Conservation (phyloP, 2,888 invertebrate genomes). For the Stenolophus ochropezus region DNA sequence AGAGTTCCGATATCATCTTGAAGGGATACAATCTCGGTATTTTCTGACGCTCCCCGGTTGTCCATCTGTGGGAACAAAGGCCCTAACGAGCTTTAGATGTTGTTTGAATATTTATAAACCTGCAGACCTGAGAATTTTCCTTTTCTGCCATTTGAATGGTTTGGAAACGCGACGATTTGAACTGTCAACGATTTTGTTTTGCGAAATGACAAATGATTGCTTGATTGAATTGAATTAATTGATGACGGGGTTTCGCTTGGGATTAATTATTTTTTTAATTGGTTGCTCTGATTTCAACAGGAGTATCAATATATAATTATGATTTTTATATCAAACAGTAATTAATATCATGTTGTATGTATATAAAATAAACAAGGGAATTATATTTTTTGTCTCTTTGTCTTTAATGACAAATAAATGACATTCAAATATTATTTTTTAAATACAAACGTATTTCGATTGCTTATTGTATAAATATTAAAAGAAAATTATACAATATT, state of each 20-base stretch:
- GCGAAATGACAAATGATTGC: constrained; percentile 38
- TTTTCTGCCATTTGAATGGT: constrained; percentile 17
- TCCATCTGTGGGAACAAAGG: not conserved
- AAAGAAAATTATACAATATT: too few relatives aligned
- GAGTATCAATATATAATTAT: constrained; percentile 3
- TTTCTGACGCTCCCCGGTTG: not conserved
- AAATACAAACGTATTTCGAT: too few relatives aligned
- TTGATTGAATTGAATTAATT: constrained; percentile 48
- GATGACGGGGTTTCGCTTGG: not conserved
- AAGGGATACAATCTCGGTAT: constrained; percentile 5
- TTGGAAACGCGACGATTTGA: not conserved
- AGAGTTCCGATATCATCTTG: constrained; percentile 15
- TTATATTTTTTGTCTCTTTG: too few relatives aligned
- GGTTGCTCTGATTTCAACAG: not conserved
- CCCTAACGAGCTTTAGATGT: not conserved
- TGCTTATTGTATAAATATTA: too few relatives aligned
- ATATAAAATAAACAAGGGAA: too few relatives aligned
- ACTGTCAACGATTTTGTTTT: constrained; percentile 49
- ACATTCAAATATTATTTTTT: too few relatives aligned
- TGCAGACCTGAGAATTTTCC: constrained; percentile 28
- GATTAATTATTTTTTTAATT: constrained; percentile 14
- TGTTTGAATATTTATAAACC: constrained; percentile 9
- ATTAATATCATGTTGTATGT: not conserved
- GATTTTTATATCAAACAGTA: not conserved
- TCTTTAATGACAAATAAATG: too few relatives aligned